phyloP scores from a whole-genome alignment of 1,140 invertebrate species.

The Amphibalanus amphitrite region DNA sequence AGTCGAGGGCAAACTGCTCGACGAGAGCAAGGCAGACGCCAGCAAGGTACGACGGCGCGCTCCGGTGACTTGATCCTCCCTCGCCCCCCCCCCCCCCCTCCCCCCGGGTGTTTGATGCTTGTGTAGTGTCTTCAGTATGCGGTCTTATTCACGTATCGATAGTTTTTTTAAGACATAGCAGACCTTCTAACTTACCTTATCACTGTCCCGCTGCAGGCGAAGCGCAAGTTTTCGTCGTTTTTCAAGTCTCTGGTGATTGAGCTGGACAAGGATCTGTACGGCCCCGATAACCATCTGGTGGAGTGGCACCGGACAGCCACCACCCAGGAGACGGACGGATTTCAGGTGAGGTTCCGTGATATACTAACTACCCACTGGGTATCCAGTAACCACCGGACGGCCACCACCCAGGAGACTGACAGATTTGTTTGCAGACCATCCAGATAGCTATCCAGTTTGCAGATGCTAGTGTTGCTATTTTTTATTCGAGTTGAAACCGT shows the following conservation, averaged over 20 bases:
- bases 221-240: constrained; percentile 98
- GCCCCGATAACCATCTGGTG: constrained; percentile 98
- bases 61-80: background rate
- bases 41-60: constrained; percentile 52
- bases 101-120: no score
- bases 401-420: constrained; percentile 97
- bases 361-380: no score
- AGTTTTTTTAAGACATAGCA: background rate
- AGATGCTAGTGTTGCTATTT: no score
- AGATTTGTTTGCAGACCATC: no score
- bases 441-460: no score
- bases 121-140: no score
- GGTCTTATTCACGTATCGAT: background rate
- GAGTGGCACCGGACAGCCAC: constrained; percentile 96
- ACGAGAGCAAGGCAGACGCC: constrained; percentile 73
- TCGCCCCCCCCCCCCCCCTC: constrained; percentile 7
- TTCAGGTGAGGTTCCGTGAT: constrained; percentile 48
- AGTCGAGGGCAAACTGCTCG: constrained; percentile 88
- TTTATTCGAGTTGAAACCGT: no score
- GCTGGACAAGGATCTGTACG: constrained; percentile 96
- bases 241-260: constrained; percentile 99
- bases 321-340: constrained; percentile 98
- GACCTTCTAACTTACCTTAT: constrained; percentile 3
- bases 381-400: constrained; percentile 72
- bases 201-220: constrained; percentile 46